A percentile compares a stretch with the other conserved stretches of the same genome.
These are phyloP conservation scores for Pycnonotus jocosus DNA, from an alignment of 2,113 vertebrate species.

Conservation along the genomic window DNA sequence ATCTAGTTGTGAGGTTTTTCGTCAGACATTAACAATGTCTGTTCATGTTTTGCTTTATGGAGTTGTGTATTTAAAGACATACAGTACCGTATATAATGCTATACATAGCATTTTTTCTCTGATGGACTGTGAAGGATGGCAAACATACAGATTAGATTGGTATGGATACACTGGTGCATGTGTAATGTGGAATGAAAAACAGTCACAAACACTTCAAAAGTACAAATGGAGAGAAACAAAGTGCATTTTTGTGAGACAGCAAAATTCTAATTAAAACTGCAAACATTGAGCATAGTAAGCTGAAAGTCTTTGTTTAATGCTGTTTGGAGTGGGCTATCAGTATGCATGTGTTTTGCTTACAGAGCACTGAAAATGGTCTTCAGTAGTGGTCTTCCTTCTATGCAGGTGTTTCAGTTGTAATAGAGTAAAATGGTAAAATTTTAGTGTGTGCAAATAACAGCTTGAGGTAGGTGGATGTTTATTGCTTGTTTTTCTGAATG, in stretches of 20 bases:
- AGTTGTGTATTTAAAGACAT: neutral
- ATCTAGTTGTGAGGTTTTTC: neutral
- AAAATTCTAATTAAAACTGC: neutral
- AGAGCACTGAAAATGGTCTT: neutral
- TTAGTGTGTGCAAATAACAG: neutral
- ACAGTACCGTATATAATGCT: neutral
- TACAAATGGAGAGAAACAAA: neutral
- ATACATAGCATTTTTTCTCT: neutral
- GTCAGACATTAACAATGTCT: neutral
- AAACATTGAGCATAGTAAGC: neutral
- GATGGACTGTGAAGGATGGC: neutral
- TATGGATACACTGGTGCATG: rapidly evolving
- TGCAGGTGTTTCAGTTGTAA: neutral
- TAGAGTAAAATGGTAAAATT: neutral
- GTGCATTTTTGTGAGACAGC: neutral
- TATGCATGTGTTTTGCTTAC: neutral
- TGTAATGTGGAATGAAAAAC: neutral
- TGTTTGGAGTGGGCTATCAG: neutral
- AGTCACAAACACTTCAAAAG: neutral
- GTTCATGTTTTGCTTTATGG: neutral
- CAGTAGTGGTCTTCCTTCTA: neutral
- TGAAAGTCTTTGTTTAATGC: neutral
- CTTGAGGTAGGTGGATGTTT: neutral
- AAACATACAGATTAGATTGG: neutral
- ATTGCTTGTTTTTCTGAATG: neutral